These are phyloP conservation scores for Tetranychus truncatus DNA, from an alignment of 2,888 invertebrate genomes.

Conservation along the genomic window DNA sequence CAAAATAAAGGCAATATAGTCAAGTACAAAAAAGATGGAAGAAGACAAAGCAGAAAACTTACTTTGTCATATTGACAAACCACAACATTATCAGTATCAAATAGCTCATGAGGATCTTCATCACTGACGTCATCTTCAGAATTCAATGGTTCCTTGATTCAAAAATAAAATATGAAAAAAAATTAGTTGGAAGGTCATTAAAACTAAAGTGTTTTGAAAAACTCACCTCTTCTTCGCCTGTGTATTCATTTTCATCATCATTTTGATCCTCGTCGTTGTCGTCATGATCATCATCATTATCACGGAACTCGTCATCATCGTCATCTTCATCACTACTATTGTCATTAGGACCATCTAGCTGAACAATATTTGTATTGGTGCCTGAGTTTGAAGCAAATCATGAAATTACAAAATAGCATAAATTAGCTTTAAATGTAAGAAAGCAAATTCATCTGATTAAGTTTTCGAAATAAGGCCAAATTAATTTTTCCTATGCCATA, in stretches of 20 bases:
- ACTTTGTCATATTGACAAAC: conserved; percentile 99
- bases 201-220: not conserved
- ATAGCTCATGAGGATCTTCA: conserved; percentile 71
- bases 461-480: no score
- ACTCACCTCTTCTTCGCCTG: conserved; percentile 13
- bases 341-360: conserved; percentile 36
- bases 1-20: conserved; percentile 23
- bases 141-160: conserved; percentile 64
- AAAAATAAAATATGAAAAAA: not conserved
- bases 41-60: conserved; percentile 21
- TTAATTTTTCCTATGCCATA: no score
- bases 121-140: conserved; percentile 88
- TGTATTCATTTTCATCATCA: conserved; percentile 12
- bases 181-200: conserved; percentile 12
- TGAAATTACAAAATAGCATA: no score
- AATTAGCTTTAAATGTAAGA: no score
- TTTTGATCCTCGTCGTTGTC: conserved; percentile 44
- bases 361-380: conserved; percentile 26
- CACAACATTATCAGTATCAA: conserved; percentile 97
- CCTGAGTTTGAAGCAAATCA: not conserved
- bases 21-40: not conserved
- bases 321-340: conserved; percentile 35
- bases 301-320: conserved; percentile 44
- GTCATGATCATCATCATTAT: conserved; percentile 39
- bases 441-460: no score